Evolutionary conservation across 2,888 invertebrate species (phyloP), one percentile per base, ranked within the genome.

Genomic region (Spicauda simplicius): DNA sequence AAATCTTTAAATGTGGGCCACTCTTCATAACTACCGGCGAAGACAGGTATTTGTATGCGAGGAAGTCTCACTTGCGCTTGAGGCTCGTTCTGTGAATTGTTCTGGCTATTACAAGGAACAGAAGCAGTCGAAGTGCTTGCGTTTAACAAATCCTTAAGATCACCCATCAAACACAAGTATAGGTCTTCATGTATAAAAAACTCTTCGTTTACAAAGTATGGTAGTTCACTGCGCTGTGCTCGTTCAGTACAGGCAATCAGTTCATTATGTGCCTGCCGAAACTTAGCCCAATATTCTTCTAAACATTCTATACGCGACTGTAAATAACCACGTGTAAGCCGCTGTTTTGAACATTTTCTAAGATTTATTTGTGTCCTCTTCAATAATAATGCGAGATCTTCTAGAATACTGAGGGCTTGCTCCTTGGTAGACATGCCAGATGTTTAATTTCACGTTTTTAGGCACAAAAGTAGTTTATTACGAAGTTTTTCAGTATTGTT

Each of bases 51-150:
- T n/a, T n/a, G n/a, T n/a, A n/a, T n/a, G n/a, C 37, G 20, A 1
- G 69, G 69, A 53, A 69, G 37, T n/a, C 25, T 63, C 11, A 45
- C 54, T 45, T 61, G 19, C 50, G 52, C 33, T 33, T 33, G 33
- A 33, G 33, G 33, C 6, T 33, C 33, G 8, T 33, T 33, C 8
- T 33, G 33, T 33, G 33, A 33, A 33, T 4, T 33, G 8, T 33
- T 33, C 33, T 33, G 33, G 33, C 33, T 33, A 33, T 33, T 33
- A 33, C 33, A 33, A 33, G 33, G 33, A 33, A 8, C 33, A 33
- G 33, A 8, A 33, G 33, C 33, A 8, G 33, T 33, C 33, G 33
- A 33, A 33, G 33, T 33, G 33, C 33, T 33, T 52, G 57, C 10
- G 25, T 56, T 30, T 60, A 53, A 54, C 45, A 66, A 16, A 58